Percentiles rank a stretch among this genome's conserved stretches.
Evolutionary conservation across 2,113 vertebrate genomes (phyloP).

Genomic region (Diphyllodes magnificus): DNA sequence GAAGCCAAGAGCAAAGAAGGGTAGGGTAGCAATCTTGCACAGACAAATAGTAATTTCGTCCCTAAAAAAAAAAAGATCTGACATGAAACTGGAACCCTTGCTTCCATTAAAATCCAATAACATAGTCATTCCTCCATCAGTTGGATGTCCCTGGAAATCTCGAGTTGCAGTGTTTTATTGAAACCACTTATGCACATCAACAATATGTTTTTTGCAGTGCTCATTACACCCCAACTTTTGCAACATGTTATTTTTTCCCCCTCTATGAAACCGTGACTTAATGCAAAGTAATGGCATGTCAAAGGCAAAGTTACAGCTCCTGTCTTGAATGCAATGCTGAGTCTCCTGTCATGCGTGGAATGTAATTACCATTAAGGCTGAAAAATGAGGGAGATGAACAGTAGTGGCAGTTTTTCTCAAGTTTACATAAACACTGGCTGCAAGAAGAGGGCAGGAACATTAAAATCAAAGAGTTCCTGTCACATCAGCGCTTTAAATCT

Average conservation of each 20-base stretch:
- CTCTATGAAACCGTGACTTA: neutral
- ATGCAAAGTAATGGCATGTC: slow-evolving; percentile 27
- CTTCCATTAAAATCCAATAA: neutral
- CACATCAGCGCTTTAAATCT: slow-evolving; percentile 73
- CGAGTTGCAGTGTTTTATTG: neutral
- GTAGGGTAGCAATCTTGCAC: accelerated
- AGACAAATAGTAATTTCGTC: neutral
- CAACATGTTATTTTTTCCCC: neutral
- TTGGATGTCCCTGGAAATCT: neutral
- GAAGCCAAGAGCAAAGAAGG: neutral
- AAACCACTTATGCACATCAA: neutral
- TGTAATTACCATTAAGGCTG: slow-evolving; percentile 78
- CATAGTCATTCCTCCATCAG: neutral
- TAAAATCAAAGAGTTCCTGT: slow-evolving; percentile 75
- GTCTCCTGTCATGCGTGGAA: slow-evolving; percentile 69
- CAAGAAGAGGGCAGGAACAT: slow-evolving; percentile 62
- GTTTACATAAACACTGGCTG: slow-evolving; percentile 75
- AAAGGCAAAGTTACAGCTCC: slow-evolving; percentile 7
- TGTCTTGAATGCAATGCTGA: slow-evolving; percentile 15
- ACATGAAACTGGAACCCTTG: neutral
- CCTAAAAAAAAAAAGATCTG: neutral
- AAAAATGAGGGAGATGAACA: slow-evolving; percentile 76
- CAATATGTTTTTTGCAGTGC: neutral
- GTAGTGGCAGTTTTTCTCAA: slow-evolving; percentile 77
- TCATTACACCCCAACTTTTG: neutral